A percentile compares a stretch with the other conserved stretches of the same genome.
These are phyloP conservation scores for Homarus gammarus DNA, from an alignment of 2,888 invertebrate species.

Conservation along the genomic window DNA sequence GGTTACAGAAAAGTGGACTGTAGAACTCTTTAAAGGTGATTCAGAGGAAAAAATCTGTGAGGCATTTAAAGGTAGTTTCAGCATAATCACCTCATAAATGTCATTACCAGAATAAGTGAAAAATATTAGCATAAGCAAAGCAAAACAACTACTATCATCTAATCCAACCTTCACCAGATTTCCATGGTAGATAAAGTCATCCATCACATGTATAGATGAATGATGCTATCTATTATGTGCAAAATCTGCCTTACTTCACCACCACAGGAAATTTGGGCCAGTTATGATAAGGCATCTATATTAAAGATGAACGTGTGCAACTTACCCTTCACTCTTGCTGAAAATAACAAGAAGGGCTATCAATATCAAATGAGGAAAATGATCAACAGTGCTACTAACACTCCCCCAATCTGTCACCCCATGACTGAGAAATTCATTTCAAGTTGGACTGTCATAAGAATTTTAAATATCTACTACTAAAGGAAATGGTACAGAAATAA, in stretches of 20 bases:
- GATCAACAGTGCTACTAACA: not conserved
- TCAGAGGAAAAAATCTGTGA: no score
- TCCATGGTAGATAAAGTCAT: not conserved
- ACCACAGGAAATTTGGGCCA: not conserved
- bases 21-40: not conserved
- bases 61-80: not conserved
- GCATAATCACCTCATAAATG: not conserved
- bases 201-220: not conserved
- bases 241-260: not conserved
- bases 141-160: not conserved
- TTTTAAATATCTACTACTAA: not conserved
- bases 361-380: constrained; percentile 25
- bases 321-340: constrained; percentile 69
- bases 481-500: no score
- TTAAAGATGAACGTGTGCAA: constrained; percentile 15
- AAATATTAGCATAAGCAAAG: not conserved
- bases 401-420: not conserved
- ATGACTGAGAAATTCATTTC: no score
- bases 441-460: not conserved
- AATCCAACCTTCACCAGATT: not conserved
- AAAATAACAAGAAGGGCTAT: constrained; percentile 51
- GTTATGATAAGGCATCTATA: not conserved
- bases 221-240: no score
- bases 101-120: not conserved
- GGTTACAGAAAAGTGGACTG: not conserved